Evolutionary conservation across 1,140 invertebrate species (phyloP).

Genomic region (Drosophila sechellia): DNA sequence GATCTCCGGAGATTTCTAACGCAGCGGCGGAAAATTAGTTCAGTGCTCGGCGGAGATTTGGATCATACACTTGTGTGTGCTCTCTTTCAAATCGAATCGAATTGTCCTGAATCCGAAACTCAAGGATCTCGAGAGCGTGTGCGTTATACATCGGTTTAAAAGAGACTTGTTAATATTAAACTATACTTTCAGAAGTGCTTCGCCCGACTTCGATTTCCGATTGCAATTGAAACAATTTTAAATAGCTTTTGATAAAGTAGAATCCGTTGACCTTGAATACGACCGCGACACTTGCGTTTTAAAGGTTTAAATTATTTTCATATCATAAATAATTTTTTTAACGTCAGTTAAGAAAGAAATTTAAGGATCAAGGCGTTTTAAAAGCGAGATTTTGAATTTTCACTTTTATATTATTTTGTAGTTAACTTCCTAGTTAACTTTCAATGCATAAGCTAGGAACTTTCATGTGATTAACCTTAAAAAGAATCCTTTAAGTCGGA

Average conservation of each 20-base stretch:
- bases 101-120: slow-evolving; percentile 28
- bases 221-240: neutral
- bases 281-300: neutral
- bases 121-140: slow-evolving; percentile 27
- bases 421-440: too few species aligned
- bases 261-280: neutral
- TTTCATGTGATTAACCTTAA: neutral
- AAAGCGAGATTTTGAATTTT: too few species aligned
- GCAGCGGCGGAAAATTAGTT: slow-evolving; percentile 23
- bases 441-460: too few species aligned
- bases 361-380: too few species aligned
- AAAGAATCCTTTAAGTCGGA: slow-evolving; percentile 12
- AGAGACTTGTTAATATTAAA: neutral
- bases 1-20: slow-evolving; percentile 28
- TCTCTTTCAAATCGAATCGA: slow-evolving; percentile 5
- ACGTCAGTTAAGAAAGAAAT: too few species aligned
- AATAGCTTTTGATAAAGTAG: neutral
- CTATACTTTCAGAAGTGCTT: neutral
- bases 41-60: slow-evolving; percentile 41
- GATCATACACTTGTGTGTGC: slow-evolving; percentile 35
- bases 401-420: too few species aligned
- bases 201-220: neutral
- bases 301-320: neutral
- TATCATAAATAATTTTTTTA: neutral
- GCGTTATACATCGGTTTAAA: neutral